Conservation (phyloP, 2,888 invertebrate genomes). For the Conus canariensis region DNA sequence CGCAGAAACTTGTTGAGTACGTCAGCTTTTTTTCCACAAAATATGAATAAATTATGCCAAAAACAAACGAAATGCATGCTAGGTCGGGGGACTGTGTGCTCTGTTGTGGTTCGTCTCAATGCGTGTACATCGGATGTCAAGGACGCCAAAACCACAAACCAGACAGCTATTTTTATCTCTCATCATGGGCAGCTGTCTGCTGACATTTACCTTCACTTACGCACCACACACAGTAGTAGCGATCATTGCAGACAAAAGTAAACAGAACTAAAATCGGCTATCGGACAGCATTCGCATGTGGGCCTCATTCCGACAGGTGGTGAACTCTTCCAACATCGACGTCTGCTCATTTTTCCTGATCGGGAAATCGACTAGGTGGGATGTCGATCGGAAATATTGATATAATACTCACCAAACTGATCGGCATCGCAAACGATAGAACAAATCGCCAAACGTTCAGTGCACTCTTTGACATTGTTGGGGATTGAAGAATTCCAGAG, state of each 20-base stretch:
- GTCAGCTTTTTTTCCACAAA: not conserved
- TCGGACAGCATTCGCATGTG: slow-evolving; percentile 40
- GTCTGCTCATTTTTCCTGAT: slow-evolving; percentile 34
- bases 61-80: slow-evolving; percentile 37
- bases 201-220: not conserved
- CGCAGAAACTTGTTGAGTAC: too few relatives aligned
- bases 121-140: slow-evolving; percentile 40
- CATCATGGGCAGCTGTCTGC: slow-evolving; percentile 2
- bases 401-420: slow-evolving; percentile 20
- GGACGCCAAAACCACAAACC: slow-evolving; percentile 43
- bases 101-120: slow-evolving; percentile 27
- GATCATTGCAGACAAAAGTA: not conserved
- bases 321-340: slow-evolving; percentile 35
- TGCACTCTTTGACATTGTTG: slow-evolving; percentile 39
- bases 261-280: not conserved
- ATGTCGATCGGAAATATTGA: slow-evolving; percentile 32
- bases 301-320: slow-evolving; percentile 45
- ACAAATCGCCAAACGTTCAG: not conserved
- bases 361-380: slow-evolving; percentile 39
- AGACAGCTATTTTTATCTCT: slow-evolving; percentile 36
- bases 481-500: slow-evolving; percentile 21
- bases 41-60: slow-evolving; percentile 37
- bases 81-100: slow-evolving; percentile 30
- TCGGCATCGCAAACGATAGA: slow-evolving; percentile 21
- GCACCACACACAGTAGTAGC: not conserved